phyloP scores from a whole-genome alignment of 2,113 vertebrate species.

The Talpa occidentalis region DNA sequence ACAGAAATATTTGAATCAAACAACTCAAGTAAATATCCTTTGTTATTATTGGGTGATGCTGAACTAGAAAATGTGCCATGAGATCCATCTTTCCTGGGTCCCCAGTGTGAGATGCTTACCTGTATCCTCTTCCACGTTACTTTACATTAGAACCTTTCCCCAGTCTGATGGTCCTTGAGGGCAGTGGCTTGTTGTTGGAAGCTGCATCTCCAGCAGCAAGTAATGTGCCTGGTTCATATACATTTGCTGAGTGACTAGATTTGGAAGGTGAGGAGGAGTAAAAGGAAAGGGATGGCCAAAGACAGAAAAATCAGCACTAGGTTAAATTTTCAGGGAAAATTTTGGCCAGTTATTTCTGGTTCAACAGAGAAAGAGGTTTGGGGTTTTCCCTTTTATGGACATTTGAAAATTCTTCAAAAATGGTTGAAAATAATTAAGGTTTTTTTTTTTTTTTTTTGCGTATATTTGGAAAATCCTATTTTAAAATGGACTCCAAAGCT shows the following conservation, averaged over 20 bases:
- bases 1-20: not conserved
- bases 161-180: not conserved
- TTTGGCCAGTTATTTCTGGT: too few relatives aligned
- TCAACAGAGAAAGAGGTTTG: not conserved
- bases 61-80: not conserved
- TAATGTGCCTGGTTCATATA: not conserved
- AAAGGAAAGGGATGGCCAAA: not conserved
- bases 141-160: not conserved
- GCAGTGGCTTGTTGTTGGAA: not conserved
- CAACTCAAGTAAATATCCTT: not conserved
- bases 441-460: too few relatives aligned
- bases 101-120: not conserved
- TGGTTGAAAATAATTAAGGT: constrained; percentile 44
- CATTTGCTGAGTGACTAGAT: not conserved
- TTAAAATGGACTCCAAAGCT: constrained; percentile 24
- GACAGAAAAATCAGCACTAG: not conserved
- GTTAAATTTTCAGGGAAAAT: not conserved
- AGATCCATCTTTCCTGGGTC: not conserved
- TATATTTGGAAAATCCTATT: constrained; percentile 1
- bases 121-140: not conserved
- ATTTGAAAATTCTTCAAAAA: constrained; percentile 36
- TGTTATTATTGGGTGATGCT: not conserved
- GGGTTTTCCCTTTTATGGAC: not conserved
- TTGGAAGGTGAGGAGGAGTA: not conserved
- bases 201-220: not conserved